phyloP scores from a whole-genome alignment of 53 echinoderm and acorn worm species.

The Holothuria leucospilota region DNA sequence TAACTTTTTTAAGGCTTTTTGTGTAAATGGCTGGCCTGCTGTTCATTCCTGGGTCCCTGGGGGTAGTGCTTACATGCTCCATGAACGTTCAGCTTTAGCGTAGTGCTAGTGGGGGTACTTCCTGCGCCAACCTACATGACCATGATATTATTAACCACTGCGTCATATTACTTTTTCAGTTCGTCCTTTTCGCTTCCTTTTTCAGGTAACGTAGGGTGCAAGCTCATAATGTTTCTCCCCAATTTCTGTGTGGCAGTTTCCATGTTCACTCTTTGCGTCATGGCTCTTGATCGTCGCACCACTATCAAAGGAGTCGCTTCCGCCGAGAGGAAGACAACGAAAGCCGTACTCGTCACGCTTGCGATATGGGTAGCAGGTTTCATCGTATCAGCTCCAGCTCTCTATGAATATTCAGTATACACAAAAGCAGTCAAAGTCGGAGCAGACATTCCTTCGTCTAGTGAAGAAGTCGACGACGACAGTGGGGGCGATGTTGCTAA shows the following conservation, averaged over 20 bases:
- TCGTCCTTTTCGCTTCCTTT: background rate
- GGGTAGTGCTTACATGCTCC: too few species aligned
- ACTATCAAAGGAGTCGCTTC: conserved; percentile 28
- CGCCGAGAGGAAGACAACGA: background rate
- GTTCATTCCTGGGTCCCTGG: too few species aligned
- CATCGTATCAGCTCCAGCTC: conserved; percentile 50
- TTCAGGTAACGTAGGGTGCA: conserved; percentile 68
- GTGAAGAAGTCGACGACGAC: conserved; percentile 24
- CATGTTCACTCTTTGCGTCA: conserved; percentile 64
- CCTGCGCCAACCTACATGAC: too few species aligned
- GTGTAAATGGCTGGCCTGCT: too few species aligned
- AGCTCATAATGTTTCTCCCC: conserved; percentile 71
- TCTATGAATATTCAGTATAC: conserved; percentile 75
- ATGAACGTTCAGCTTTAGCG: too few species aligned
- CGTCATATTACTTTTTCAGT: too few species aligned
- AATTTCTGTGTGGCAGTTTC: conserved; percentile 71
- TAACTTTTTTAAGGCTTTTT: too few species aligned
- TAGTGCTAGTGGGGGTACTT: too few species aligned
- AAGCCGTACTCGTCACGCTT: background rate
- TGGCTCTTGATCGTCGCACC: conserved; percentile 60
- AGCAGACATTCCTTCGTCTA: background rate
- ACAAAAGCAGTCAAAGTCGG: conserved; percentile 7
- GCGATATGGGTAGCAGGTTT: conserved; percentile 49
- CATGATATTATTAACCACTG: too few species aligned
- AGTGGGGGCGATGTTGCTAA: conserved; percentile 14